Base-by-base conservation (phyloP, 2,797 vertebrate genomes). In the Hydrophis major region DNA sequence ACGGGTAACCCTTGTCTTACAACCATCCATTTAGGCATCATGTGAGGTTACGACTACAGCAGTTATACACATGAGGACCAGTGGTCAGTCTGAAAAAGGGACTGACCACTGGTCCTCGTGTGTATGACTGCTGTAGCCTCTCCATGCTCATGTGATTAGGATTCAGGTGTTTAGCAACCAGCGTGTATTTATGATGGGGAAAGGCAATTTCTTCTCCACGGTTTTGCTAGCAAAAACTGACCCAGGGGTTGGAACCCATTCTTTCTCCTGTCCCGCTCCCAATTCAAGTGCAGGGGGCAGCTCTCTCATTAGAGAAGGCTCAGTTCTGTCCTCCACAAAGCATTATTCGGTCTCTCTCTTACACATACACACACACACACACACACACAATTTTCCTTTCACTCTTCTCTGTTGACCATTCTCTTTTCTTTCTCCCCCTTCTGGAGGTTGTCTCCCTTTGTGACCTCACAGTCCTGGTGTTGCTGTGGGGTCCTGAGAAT, bases 261-360 rank as follows among this genome's bases (percentile, higher is more conserved):
- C n/a, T 37, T 74, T 20, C 69, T 74, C 16, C 69, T 10, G 6
- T 37, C 69, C 16, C 2, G 32, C 69, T 37, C 32, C 69, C 69
- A 37, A 37, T 37, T 74, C 32, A 37, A 7, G 2, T 8, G 2
- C 0, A 0, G 27, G 7, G 6, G n/a, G n/a, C 6, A 13, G 6
- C 32, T n/a, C 66, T 37, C 6, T 37, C 32, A 1, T 42, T 1
- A 8, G 69, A 32, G 7, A 3, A 42, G 10, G 69, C 5, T 32
- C 53, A 57, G 55, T 4, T 32, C 86, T 18, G 86, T 27, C 25
- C 47, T 86, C 4, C 47, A 55, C 50, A 4, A 53, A 28, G 50
- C 86, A n/a, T 22, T 56, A 32, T 11, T 57, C 3, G 4, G 27
- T 63, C 27, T 66, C 63, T 66, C 28, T 13, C 10, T 25, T 7